Evolutionary conservation across 1,140 invertebrate species (phyloP), one percentile per base, ranked within the genome.

Genomic region (Apolygus lucorum): DNA sequence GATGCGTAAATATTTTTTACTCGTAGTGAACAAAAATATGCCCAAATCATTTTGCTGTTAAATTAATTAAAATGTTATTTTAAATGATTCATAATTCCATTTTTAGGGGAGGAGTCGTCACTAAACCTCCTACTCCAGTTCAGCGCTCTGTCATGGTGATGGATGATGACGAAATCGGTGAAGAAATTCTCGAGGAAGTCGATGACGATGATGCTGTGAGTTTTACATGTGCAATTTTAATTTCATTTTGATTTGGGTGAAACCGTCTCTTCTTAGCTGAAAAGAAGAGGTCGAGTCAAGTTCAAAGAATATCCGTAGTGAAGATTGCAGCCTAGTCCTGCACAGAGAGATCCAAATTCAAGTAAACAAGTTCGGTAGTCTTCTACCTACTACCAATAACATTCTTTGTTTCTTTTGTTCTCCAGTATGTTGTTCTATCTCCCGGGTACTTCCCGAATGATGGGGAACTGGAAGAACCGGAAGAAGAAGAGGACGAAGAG

Each of bases 401-500:
- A 24, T 26, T 25, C 21, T 62, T 21, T 28, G 24, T 66, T 25
- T 21, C 54, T 69, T 27, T 1, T 67, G 22, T 69, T 42, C 63
- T 68, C 8, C 65, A 72, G 28, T 54, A 67, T 28, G 74, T 76
- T 1, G 77, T 78, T 52, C 71, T 79, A 59, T 76, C 78, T 1
- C 78, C 79, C 63, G 79, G 79, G 68, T 76, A 77, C 21, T 76
- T 81, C 2, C 70, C 81, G 2, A 78, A 82, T 68, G 83, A 82
- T 69, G 84, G 85, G 65, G 85, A 86, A 64, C 84, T 86, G 28
- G 84, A 87, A 62, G 85, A 86, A 66, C 26, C 26, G 11, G 64
- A 66, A 66, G 64, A 26, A 84, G 85, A 69, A 82, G 82, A 34
- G 59, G 82, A 82, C 71, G 83, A 79, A 77, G 84, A 80, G 76